A percentile compares a stretch with the other conserved stretches of the same genome.
Conservation (phyloP, 2,797 vertebrate species). For the Chaetodon trifasciatus region DNA sequence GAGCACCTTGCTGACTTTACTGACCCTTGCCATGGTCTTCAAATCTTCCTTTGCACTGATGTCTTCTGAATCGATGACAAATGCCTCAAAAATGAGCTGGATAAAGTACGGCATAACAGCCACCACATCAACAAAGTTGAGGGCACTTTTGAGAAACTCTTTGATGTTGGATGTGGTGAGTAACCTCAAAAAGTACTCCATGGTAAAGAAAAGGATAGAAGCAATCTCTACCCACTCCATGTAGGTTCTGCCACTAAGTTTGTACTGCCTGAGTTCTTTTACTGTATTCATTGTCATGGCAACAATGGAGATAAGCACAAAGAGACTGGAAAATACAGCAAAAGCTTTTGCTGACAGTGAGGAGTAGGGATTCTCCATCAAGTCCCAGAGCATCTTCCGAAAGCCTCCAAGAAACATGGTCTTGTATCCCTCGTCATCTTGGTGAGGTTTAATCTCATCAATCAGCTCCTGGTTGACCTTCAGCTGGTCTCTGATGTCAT, state of each 20-base stretch:
- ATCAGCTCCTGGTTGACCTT: constrained; percentile 92
- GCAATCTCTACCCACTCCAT: constrained; percentile 91
- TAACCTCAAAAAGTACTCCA: constrained; percentile 90
- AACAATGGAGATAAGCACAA: constrained; percentile 93
- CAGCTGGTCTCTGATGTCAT: constrained; percentile 90
- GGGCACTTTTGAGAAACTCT: constrained; percentile 88
- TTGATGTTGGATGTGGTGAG: constrained; percentile 88
- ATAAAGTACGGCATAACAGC: constrained; percentile 94
- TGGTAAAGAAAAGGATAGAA: constrained; percentile 92
- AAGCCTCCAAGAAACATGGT: constrained; percentile 85
- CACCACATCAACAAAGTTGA: constrained; percentile 92
- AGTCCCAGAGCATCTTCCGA: constrained; percentile 89
- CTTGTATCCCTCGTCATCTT: constrained; percentile 83
- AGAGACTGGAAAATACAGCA: constrained; percentile 91
- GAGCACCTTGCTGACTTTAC: constrained; percentile 93
- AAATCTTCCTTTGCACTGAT: constrained; percentile 87
- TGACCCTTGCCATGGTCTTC: constrained; percentile 90
- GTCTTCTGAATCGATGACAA: constrained; percentile 84
- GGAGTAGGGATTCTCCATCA: constrained; percentile 94
- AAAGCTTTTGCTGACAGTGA: constrained; percentile 90
- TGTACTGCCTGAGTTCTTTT: constrained; percentile 87
- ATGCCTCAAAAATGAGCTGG: constrained; percentile 89
- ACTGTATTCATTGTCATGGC: constrained; percentile 94
- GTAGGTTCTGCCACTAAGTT: constrained; percentile 86
- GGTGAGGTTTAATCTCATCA: constrained; percentile 89